Conservation (phyloP, 2,888 invertebrate species). For the Buathra laborator region DNA sequence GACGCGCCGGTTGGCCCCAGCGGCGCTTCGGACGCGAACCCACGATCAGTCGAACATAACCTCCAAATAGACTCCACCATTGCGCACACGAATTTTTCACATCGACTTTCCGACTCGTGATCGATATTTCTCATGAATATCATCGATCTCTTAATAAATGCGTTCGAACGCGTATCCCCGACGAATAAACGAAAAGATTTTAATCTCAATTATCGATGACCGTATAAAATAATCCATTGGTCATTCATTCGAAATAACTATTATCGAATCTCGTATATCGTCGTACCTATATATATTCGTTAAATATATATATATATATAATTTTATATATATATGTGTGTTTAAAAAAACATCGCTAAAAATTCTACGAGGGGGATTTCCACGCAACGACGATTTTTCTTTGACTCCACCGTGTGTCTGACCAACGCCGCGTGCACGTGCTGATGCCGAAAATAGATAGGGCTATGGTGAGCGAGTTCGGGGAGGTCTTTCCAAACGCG, state of each 20-base stretch:
- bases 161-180: neutral
- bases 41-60: constrained; percentile 52
- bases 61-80: constrained; percentile 42
- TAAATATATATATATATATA: neutral
- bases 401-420: neutral
- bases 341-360: neutral
- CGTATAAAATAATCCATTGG: neutral
- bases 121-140: neutral
- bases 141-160: neutral
- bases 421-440: constrained; percentile 57
- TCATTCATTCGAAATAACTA: neutral
- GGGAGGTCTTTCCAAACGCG: constrained; percentile 49
- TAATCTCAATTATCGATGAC: neutral
- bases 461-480: constrained; percentile 51
- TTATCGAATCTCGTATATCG: neutral
- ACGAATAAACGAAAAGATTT: neutral
- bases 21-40: constrained; percentile 59
- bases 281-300: neutral
- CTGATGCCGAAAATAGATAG: constrained; percentile 60
- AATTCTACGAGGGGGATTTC: neutral
- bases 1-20: constrained; percentile 42
- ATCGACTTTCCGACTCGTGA: neutral
- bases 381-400: neutral
- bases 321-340: no score
- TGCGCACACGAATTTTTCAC: neutral